These are phyloP conservation scores for Dromius quadrimaculatus DNA, from an alignment of 2,888 invertebrate species.

Conservation along the genomic window DNA sequence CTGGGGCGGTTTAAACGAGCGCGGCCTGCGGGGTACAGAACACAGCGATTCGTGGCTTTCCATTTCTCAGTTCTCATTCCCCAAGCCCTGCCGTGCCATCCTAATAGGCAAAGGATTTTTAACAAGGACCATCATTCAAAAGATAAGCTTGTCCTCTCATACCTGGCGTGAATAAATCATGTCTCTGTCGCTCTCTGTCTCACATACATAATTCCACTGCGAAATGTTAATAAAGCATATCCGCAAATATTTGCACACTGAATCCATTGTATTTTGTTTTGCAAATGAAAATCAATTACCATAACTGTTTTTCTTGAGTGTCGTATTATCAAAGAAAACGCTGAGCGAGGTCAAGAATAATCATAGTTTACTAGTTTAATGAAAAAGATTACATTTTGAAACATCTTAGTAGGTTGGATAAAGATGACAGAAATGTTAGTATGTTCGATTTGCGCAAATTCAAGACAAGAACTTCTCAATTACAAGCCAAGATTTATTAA, in stretches of 20 bases:
- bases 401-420: too few relatives aligned
- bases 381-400: too few relatives aligned
- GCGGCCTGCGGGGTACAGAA: constrained; percentile 8
- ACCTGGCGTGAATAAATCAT: constrained; percentile 63
- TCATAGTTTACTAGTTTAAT: too few relatives aligned
- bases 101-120: constrained; percentile 63
- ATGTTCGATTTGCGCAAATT: too few relatives aligned
- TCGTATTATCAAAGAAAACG: constrained; percentile 47
- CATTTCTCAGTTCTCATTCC: constrained; percentile 30
- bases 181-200: constrained; percentile 57
- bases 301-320: constrained; percentile 45
- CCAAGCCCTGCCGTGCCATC: constrained; percentile 48
- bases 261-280: constrained; percentile 39
- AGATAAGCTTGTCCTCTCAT: constrained; percentile 63
- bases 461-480: too few relatives aligned
- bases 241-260: constrained; percentile 38
- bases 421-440: too few relatives aligned
- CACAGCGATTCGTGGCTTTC: constrained; percentile 19
- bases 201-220: constrained; percentile 54
- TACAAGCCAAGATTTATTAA: too few relatives aligned
- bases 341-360: too few relatives aligned
- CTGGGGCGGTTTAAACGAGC: constrained; percentile 38
- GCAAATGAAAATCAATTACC: constrained; percentile 42
- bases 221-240: constrained; percentile 53
- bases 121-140: constrained; percentile 64